Evolutionary conservation across 2,113 vertebrate genomes (phyloP).

Genomic region (Malurus elegans): DNA sequence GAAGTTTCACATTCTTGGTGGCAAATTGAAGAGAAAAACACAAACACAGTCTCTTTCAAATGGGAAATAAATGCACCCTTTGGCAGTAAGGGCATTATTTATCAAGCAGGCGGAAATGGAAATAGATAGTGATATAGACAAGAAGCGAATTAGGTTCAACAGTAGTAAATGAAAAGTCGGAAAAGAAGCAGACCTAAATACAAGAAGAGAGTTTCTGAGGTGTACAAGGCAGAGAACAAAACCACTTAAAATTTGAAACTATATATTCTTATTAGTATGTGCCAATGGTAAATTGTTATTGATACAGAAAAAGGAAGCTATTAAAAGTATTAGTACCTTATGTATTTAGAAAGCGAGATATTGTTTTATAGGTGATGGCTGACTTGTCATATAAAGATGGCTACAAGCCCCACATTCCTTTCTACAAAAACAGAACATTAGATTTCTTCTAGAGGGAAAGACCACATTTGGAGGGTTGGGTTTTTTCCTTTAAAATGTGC

Average conservation of each 20-base stretch:
- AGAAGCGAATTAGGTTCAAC: background rate
- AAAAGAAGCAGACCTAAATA: background rate
- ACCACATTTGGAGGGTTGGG: accelerated
- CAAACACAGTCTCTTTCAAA: background rate
- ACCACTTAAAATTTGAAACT: background rate
- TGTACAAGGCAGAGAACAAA: background rate
- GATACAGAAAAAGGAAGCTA: background rate
- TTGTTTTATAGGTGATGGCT: background rate
- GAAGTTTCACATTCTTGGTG: background rate
- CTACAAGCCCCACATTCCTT: background rate
- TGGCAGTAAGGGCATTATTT: background rate
- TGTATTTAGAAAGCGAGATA: background rate
- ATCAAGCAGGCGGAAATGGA: background rate
- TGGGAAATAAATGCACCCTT: background rate
- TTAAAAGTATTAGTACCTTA: background rate
- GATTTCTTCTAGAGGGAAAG: background rate
- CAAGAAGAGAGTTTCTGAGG: background rate
- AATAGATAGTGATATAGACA: background rate
- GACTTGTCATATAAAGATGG: background rate
- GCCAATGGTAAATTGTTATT: background rate
- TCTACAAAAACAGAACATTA: background rate
- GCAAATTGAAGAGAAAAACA: background rate
- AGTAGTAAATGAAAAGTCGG: background rate
- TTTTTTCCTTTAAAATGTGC: background rate
- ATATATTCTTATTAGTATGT: background rate